Conservation (phyloP, 2,888 invertebrate species). For the Periphyllus acericola region DNA sequence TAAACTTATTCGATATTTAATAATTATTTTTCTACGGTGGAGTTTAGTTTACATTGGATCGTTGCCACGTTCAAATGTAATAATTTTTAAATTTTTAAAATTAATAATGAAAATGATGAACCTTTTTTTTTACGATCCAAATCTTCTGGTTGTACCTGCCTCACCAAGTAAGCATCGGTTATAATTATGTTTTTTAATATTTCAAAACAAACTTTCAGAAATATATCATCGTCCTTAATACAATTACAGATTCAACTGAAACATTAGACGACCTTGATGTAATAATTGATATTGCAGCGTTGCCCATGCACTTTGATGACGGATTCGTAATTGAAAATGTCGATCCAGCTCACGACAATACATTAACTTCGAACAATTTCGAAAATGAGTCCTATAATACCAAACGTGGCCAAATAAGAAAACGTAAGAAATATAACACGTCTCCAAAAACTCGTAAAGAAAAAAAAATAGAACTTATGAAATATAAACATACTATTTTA, state of each 20-base stretch:
- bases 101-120: too few relatives aligned
- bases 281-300: slow-evolving; percentile 9
- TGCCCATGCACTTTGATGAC: slow-evolving; percentile 1
- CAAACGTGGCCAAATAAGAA: slow-evolving; percentile 3
- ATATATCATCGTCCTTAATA: background rate
- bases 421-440: background rate
- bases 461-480: slow-evolving; percentile 13
- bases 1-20: background rate
- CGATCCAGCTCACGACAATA: background rate
- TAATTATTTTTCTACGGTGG: background rate
- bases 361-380: background rate
- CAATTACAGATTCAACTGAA: background rate
- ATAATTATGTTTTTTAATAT: background rate
- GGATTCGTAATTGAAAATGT: slow-evolving; percentile 2
- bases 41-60: background rate
- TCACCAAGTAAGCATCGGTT: background rate
- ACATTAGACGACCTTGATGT: background rate
- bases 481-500: background rate
- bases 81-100: background rate
- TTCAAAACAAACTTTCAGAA: background rate
- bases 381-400: background rate
- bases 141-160: background rate
- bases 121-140: background rate
- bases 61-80: slow-evolving; percentile 1
- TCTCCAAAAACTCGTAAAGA: slow-evolving; percentile 1